A percentile compares a stretch with the other conserved stretches of the same genome.
These are phyloP conservation scores for Eolophus roseicapilla DNA, from an alignment of 2,113 vertebrate species.

Conservation along the genomic window DNA sequence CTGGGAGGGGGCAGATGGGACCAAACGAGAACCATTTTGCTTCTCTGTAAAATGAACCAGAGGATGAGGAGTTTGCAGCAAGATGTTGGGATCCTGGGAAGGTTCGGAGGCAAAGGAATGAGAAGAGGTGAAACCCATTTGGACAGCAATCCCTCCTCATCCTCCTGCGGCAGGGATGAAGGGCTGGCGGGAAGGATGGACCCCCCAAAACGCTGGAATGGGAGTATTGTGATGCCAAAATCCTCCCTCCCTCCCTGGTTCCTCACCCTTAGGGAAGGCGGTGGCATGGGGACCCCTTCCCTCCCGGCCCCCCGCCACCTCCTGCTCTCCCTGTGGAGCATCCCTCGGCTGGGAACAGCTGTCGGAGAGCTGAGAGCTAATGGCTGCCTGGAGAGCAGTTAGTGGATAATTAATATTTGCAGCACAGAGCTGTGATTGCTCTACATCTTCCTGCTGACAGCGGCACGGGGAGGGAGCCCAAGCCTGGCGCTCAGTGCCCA, in stretches of 20 bases:
- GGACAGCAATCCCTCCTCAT: neutral
- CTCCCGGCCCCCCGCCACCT: fast-evolving
- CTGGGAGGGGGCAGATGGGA: neutral
- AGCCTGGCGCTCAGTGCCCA: fast-evolving
- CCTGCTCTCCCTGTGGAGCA: neutral
- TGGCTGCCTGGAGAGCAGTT: conserved; percentile 79
- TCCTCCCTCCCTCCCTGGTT: fast-evolving
- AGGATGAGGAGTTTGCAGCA: fast-evolving
- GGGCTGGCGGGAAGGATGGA: neutral
- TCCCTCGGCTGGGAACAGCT: conserved; percentile 70
- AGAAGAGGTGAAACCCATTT: neutral
- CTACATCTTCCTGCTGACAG: conserved; percentile 67
- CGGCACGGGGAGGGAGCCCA: neutral
- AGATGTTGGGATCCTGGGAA: fast-evolving
- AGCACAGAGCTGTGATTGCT: conserved; percentile 71
- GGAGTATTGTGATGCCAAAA: neutral
- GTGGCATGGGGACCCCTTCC: neutral
- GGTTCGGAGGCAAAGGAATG: neutral
- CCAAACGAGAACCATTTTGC: fast-evolving
- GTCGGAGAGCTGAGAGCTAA: conserved; percentile 66
- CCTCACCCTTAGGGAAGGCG: fast-evolving
- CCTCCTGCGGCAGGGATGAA: fast-evolving
- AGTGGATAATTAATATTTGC: conserved; percentile 83
- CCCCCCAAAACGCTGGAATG: fast-evolving
- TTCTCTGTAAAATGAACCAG: neutral